A percentile compares a stretch with the other conserved stretches of the same genome.
Evolutionary conservation across 2,888 invertebrate species (phyloP).

Genomic region (Didymodactylos carnosus): DNA sequence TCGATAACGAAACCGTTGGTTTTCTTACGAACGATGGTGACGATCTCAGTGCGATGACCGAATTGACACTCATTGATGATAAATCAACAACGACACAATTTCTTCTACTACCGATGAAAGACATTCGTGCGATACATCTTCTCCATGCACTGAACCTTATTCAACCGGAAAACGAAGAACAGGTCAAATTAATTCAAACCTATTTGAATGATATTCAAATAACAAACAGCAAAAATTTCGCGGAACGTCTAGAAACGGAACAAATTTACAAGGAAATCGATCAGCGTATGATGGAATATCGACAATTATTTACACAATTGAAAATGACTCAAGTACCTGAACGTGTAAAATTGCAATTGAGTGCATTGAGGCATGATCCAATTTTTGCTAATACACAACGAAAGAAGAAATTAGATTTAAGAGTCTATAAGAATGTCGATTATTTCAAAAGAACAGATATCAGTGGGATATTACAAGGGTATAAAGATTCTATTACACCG

Average conservation of each 20-base stretch:
- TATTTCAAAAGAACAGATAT: constrained; percentile 3
- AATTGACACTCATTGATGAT: background rate
- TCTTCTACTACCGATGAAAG: background rate
- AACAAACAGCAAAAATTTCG: background rate
- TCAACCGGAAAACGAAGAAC: background rate
- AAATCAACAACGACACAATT: background rate
- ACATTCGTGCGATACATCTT: constrained; percentile 4
- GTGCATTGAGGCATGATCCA: constrained; percentile 4
- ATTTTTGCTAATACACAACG: constrained; percentile 1
- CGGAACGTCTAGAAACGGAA: background rate
- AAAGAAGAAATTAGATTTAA: background rate
- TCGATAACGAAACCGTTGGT: background rate
- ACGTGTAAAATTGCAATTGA: constrained; percentile 2
- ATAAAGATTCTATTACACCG: background rate
- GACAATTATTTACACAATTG: background rate
- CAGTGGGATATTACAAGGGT: constrained; percentile 1
- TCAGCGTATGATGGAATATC: constrained; percentile 7
- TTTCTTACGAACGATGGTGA: constrained; percentile 1
- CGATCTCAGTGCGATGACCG: background rate
- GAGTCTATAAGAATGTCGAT: constrained; percentile 7
- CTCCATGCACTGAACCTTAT: background rate
- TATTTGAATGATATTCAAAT: background rate
- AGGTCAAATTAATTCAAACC: background rate
- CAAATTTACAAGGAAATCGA: constrained; percentile 5
- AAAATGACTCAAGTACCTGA: constrained; percentile 4